phyloP scores from a whole-genome alignment of 2,113 vertebrate species.

The Python bivittatus region DNA sequence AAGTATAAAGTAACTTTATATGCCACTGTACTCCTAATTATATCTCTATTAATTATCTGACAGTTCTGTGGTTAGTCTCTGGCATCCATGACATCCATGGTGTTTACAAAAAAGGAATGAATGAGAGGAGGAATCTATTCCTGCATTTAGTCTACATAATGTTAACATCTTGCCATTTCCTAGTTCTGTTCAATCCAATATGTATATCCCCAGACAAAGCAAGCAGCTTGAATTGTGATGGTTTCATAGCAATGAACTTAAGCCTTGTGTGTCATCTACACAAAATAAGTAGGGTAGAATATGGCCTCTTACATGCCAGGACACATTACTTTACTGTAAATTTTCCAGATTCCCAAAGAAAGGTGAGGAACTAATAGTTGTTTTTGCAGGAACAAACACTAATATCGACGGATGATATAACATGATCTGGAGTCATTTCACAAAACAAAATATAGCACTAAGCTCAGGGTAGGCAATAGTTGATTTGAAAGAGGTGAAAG shows the following conservation, averaged over 20 bases:
- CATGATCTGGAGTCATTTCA: not conserved
- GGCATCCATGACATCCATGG: not conserved
- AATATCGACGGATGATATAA: not conserved
- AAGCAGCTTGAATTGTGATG: not conserved
- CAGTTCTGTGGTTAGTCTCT: not conserved
- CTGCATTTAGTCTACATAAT: not conserved
- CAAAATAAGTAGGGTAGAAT: not conserved
- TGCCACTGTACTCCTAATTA: not conserved
- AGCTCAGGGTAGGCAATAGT: not conserved
- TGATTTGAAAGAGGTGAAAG: not conserved
- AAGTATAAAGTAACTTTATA: not conserved
- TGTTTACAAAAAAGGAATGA: not conserved
- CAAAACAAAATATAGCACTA: not conserved
- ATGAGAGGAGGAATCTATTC: not conserved
- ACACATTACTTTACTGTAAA: slow-evolving; percentile 19
- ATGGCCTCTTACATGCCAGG: not conserved
- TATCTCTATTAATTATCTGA: not conserved
- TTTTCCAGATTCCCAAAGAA: not conserved
- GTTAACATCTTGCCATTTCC: not conserved
- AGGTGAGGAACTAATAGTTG: not conserved
- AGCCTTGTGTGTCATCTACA: not conserved
- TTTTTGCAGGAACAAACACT: slow-evolving; percentile 5
- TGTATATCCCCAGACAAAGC: not conserved
- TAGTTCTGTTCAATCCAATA: not conserved
- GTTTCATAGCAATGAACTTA: not conserved